These are phyloP conservation scores for Emmelina monodactyla DNA, from an alignment of 2,888 invertebrate species.

Conservation along the genomic window DNA sequence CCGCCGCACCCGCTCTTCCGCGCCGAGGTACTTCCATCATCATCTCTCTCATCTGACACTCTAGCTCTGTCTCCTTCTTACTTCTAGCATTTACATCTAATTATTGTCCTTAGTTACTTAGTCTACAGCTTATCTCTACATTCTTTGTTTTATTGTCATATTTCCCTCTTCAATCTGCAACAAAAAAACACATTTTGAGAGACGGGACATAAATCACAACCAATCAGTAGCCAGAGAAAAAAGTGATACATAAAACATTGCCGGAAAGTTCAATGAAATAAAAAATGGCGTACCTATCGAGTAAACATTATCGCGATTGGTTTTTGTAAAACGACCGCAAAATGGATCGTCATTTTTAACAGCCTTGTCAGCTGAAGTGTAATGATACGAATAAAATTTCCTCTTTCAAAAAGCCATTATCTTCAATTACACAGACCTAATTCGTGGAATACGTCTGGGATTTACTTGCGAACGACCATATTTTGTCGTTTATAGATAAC, in stretches of 20 bases:
- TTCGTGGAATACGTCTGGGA: not conserved
- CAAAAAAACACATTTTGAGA: constrained; percentile 22
- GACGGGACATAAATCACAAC: not conserved
- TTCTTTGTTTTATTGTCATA: constrained; percentile 27
- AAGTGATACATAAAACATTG: no score
- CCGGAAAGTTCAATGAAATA: constrained; percentile 6
- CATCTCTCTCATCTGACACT: constrained; percentile 8
- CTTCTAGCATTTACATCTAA: constrained; percentile 16
- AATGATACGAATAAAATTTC: not conserved
- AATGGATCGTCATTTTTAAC: not conserved
- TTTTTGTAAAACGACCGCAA: constrained; percentile 4
- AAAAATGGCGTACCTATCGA: constrained; percentile 4
- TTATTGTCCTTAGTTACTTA: constrained; percentile 7
- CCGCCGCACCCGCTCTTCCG: constrained; percentile 40
- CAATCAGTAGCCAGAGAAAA: no score
- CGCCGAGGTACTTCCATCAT: constrained; percentile 17
- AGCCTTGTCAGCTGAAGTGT: not conserved
- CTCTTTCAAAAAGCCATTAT: not conserved
- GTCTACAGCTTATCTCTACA: constrained; percentile 16
- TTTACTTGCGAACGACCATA: no score
- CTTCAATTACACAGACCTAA: not conserved
- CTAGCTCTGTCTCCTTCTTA: constrained; percentile 19
- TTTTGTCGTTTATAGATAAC: no score
- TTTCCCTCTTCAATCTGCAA: constrained; percentile 31
- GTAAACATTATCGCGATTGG: constrained; percentile 9